Base-by-base conservation (phyloP, 2,888 invertebrate species). In the Drosophila multiciliata region DNA sequence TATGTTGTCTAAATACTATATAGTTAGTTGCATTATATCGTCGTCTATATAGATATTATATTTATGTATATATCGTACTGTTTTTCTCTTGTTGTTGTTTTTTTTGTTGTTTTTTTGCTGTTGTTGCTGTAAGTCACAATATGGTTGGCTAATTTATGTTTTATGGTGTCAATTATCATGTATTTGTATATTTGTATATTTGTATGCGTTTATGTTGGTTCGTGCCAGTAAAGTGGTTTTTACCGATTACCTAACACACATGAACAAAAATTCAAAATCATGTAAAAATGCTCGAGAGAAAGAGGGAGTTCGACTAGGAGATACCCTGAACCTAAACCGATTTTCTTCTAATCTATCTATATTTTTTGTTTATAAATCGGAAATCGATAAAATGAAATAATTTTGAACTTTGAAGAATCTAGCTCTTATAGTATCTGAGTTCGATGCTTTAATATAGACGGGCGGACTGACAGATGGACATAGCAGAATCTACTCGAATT, bases 91-190 rank as follows among this genome's bases (percentile, higher is more conserved):
- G 38, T 48, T 71, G 55, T 40, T 66, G n/a, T 38, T 74, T 53
- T 60, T 83, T 52, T 45, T 65, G 35, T 73, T 53, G 55, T 83
- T 49, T 45, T 66, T 58, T 50, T 71, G 68, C 33, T 78, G 60
- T 45, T 75, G 42, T 69, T 83, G 75, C 67, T 73, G 82, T 85
- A 85, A 85, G 85, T 85, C 85, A 85, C 85, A 85, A 89, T 85
- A 89, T 80, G 85, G 85, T 87, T 85, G 88, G 85, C 89, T 85
- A 85, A 85, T 82, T 77, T 65, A 69, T 71, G 57, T 75, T 42
- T 50, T 72, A 67, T 66, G 67, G 29, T 75, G 72, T 75, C 63
- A 76, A 75, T 76, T 77, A 72, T 67, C 63, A 59, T 74, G 32
- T 70, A 42, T 71, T 60, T 66, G 42, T 72, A 52, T 70, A 42